phyloP scores from a whole-genome alignment of 2,888 invertebrate species.

The Macaria notata region DNA sequence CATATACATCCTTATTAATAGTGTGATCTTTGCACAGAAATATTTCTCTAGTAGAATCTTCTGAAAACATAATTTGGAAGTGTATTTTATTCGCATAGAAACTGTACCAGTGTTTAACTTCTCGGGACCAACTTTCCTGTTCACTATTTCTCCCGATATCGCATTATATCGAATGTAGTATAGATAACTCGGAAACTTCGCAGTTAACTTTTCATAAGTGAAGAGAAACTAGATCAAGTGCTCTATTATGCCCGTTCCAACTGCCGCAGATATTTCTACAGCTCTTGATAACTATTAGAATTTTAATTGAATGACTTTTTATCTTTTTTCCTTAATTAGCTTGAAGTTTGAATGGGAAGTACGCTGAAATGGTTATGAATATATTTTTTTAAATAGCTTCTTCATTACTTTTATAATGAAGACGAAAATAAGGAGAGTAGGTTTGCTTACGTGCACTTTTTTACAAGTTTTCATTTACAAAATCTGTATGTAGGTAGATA shows the following conservation, averaged over 20 bases:
- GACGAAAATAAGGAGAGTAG: no score
- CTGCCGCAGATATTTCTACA: constrained; percentile 13
- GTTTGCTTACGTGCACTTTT: no score
- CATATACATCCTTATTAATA: no score
- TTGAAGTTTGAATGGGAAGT: no score
- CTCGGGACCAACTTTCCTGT: constrained; percentile 51
- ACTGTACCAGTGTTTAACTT: constrained; percentile 54
- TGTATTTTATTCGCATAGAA: background rate
- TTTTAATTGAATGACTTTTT: background rate
- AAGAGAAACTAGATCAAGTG: constrained; percentile 40
- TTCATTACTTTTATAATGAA: no score
- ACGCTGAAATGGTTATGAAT: no score
- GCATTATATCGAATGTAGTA: constrained; percentile 50
- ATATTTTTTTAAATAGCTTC: no score
- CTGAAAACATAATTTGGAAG: background rate
- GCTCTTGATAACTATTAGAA: constrained; percentile 6
- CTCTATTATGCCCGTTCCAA: constrained; percentile 16
- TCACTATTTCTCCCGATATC: constrained; percentile 52
- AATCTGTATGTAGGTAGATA: no score
- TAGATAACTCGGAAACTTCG: constrained; percentile 45
- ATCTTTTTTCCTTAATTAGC: no score
- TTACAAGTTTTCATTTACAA: no score
- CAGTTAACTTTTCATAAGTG: constrained; percentile 45
- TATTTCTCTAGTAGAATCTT: no score
- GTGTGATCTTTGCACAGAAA: no score